Evolutionary conservation across 2,797 vertebrate species (phyloP).

Genomic region (Pteronotus mesoamericanus): DNA sequence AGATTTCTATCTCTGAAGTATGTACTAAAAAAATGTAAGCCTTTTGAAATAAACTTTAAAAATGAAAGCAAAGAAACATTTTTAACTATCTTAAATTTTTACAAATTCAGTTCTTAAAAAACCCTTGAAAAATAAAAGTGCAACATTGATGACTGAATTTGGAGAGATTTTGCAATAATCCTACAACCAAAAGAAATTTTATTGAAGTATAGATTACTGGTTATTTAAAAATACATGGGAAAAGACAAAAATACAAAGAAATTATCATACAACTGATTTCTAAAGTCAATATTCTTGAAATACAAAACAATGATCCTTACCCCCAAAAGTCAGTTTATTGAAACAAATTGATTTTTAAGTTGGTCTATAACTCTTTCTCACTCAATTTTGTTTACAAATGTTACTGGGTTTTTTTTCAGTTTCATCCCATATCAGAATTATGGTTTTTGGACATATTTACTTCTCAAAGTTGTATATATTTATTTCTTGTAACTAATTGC

Average conservation of each 20-base stretch:
- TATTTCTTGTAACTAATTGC: slow-evolving; percentile 45
- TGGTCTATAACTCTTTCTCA: slow-evolving; percentile 20
- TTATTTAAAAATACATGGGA: slow-evolving; percentile 64
- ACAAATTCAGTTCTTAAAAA: slow-evolving; percentile 44
- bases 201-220: slow-evolving; percentile 53
- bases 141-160: slow-evolving; percentile 27
- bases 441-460: slow-evolving; percentile 11
- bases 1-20: slow-evolving; percentile 7
- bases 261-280: slow-evolving; percentile 58
- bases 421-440: slow-evolving; percentile 11
- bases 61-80: slow-evolving; percentile 9
- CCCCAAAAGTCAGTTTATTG: slow-evolving; percentile 48
- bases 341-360: slow-evolving; percentile 57
- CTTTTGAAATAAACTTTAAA: slow-evolving; percentile 9
- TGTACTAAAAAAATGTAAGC: neutral
- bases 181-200: slow-evolving; percentile 68
- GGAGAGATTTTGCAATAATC: slow-evolving; percentile 50
- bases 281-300: slow-evolving; percentile 52
- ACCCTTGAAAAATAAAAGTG: neutral
- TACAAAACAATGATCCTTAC: slow-evolving; percentile 62
- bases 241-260: slow-evolving; percentile 65
- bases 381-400: slow-evolving; percentile 42
- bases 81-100: slow-evolving; percentile 47
- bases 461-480: slow-evolving; percentile 28
- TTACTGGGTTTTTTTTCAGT: slow-evolving; percentile 46